phyloP scores from a whole-genome alignment of 1,140 invertebrate species.

The Drosophila dunni region DNA sequence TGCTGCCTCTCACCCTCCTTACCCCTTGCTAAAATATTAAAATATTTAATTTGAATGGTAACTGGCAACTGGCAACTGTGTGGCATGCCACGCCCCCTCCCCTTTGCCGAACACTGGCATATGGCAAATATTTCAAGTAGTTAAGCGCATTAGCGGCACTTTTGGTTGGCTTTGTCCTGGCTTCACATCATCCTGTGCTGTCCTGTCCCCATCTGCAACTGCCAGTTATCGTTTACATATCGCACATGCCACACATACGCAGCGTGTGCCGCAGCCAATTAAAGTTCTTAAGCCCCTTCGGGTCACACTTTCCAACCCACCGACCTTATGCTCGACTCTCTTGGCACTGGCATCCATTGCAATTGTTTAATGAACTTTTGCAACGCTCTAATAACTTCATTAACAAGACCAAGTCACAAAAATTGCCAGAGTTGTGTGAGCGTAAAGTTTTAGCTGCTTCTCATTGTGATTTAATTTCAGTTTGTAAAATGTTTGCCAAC shows the following conservation, averaged over 20 bases:
- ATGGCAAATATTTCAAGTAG: slow-evolving; percentile 79
- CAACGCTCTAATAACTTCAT: slow-evolving; percentile 75
- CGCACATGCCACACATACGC: slow-evolving; percentile 69
- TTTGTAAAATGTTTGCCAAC: slow-evolving; percentile 48
- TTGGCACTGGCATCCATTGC: slow-evolving; percentile 63
- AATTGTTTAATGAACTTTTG: slow-evolving; percentile 81
- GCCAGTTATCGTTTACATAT: slow-evolving; percentile 65
- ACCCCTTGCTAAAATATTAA: slow-evolving; percentile 52
- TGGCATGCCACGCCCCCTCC: slow-evolving; percentile 40
- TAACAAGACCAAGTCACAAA: slow-evolving; percentile 57
- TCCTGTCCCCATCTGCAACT: slow-evolving; percentile 52
- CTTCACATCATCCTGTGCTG: slow-evolving; percentile 4
- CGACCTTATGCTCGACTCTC: slow-evolving; percentile 42
- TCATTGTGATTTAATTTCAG: slow-evolving; percentile 30
- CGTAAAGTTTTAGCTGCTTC: slow-evolving; percentile 39
- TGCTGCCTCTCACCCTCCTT: background rate
- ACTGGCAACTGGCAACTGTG: slow-evolving; percentile 30
- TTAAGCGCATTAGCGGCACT: slow-evolving; percentile 82
- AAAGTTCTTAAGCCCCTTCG: slow-evolving; percentile 75
- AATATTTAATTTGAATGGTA: slow-evolving; percentile 72
- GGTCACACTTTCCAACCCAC: background rate
- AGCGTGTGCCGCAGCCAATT: slow-evolving; percentile 77
- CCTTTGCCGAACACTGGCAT: background rate
- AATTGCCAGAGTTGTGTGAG: background rate
- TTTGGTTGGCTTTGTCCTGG: slow-evolving; percentile 65